Base-by-base conservation (phyloP, 2,888 invertebrate genomes). In the Platycheirus rosarum region DNA sequence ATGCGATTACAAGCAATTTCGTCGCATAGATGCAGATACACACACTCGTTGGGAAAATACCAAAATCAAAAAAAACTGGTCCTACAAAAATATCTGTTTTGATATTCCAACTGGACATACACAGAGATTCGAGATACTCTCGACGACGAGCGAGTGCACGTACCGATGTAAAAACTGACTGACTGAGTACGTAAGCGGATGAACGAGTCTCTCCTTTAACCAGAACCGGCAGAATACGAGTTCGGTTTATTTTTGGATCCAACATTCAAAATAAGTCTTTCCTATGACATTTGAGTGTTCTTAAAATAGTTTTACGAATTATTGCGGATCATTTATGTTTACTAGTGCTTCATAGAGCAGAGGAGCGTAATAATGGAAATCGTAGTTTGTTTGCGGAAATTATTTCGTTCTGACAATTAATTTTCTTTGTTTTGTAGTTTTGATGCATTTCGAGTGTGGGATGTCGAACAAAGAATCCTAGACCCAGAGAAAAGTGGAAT, bases 61-160 rank as follows among this genome's bases (percentile, higher is more conserved):
- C n/a, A n/a, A n/a, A n/a, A n/a, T n/a, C n/a, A n/a, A n/a, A n/a
- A 44, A 51, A 40, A 82, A 77, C 77, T 71, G 82, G 77, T 77
- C 63, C 77, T 57, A 40, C 65, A 35, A 53, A 46, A 44, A 53
- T n/a, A n/a, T 35, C 35, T 18, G 18, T 53, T 53, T 32, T 53
- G 7, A 18, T 55, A 40, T 46, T 53, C 51, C 51, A 60, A 80
- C 80, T 76, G 80, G 80, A 78, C 6, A n/a, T 71, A 73, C 57
- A 13, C n/a, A 23, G 35, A 35, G n/a, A 53, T 16, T 53, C n/a
- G 20, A 51, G 35, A 5, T 42, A 7, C 0, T 29, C 8, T 11
- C 4, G 13, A n/a, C 8, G n/a, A 6, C 42, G 6, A 42, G 2
- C 14, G 35, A 37, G 35, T 42, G 35, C 32, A 32, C 60, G 51